These are phyloP conservation scores for Drosophila watanabei DNA, from an alignment of 1,140 invertebrate species.

Conservation along the genomic window DNA sequence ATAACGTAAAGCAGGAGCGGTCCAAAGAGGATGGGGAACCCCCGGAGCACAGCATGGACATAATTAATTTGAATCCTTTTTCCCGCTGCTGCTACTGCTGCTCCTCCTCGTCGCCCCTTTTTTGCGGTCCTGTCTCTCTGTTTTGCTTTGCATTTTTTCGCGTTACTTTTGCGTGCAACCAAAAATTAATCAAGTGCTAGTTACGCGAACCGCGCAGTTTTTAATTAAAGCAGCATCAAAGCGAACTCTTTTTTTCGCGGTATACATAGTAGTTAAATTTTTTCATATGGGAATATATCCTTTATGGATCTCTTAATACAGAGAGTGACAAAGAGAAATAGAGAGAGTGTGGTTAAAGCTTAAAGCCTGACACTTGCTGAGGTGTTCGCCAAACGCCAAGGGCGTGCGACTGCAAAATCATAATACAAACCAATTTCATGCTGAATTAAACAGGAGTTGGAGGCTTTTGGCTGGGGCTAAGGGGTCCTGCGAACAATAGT, in stretches of 20 bases:
- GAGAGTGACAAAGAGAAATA: background rate
- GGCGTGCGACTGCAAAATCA: conserved; percentile 74
- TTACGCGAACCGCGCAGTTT: conserved; percentile 75
- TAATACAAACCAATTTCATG: conserved; percentile 84
- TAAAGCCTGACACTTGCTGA: conserved; percentile 55
- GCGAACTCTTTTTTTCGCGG: conserved; percentile 48
- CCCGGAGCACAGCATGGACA: conserved; percentile 74
- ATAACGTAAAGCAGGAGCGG: conserved; percentile 69
- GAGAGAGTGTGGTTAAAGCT: conserved; percentile 14
- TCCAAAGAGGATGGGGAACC: conserved; percentile 23
- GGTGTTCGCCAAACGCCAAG: conserved; percentile 60
- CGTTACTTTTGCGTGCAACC: conserved; percentile 82
- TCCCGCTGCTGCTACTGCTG: conserved; percentile 30
- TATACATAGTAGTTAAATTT: conserved; percentile 2
- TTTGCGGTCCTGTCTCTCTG: conserved; percentile 38
- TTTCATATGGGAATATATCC: conserved; percentile 22
- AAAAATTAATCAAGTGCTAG: conserved; percentile 84
- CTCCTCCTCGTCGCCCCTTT: background rate
- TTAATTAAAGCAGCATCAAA: conserved; percentile 83
- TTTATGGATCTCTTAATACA: background rate
- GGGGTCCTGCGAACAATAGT: conserved; percentile 68
- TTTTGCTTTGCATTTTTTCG: conserved; percentile 54
- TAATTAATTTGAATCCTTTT: conserved; percentile 81
- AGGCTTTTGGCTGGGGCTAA: background rate
- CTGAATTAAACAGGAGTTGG: conserved; percentile 69